phyloP scores from a whole-genome alignment of 2,797 vertebrate genomes.

The Mergus octosetaceus region DNA sequence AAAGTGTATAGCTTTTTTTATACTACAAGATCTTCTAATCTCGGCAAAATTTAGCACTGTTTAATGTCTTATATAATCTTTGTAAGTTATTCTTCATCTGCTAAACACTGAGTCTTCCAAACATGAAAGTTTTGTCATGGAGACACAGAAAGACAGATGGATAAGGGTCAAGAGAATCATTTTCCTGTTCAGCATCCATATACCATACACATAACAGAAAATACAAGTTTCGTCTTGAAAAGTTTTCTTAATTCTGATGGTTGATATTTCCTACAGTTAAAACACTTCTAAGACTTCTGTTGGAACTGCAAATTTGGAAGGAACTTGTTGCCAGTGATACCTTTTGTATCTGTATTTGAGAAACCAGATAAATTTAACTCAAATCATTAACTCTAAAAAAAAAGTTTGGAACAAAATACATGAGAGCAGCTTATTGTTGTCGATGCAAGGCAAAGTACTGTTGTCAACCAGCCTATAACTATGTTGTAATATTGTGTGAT shows the following conservation, averaged over 20 bases:
- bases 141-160: slow-evolving; percentile 5
- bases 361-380: not conserved
- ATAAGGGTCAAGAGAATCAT: not conserved
- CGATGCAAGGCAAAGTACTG: not conserved
- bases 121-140: slow-evolving; percentile 1
- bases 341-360: not conserved
- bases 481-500: not conserved
- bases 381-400: slow-evolving; percentile 35
- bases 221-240: not conserved
- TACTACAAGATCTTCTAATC: not conserved
- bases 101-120: slow-evolving; percentile 27
- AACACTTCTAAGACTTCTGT: not conserved
- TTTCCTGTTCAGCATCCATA: slow-evolving; percentile 25
- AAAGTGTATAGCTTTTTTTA: slow-evolving; percentile 4
- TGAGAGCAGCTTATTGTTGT: not conserved
- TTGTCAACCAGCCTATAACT: not conserved
- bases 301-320: not conserved
- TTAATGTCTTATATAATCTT: slow-evolving; percentile 35
- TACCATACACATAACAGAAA: not conserved
- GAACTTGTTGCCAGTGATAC: not conserved
- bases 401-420: not conserved
- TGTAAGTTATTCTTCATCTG: not conserved
- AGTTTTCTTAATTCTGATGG: not conserved
- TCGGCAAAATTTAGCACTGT: slow-evolving; percentile 7
- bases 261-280: not conserved